These are phyloP conservation scores for Pinctada fucata DNA, from an alignment of 2,888 invertebrate genomes.

Conservation along the genomic window DNA sequence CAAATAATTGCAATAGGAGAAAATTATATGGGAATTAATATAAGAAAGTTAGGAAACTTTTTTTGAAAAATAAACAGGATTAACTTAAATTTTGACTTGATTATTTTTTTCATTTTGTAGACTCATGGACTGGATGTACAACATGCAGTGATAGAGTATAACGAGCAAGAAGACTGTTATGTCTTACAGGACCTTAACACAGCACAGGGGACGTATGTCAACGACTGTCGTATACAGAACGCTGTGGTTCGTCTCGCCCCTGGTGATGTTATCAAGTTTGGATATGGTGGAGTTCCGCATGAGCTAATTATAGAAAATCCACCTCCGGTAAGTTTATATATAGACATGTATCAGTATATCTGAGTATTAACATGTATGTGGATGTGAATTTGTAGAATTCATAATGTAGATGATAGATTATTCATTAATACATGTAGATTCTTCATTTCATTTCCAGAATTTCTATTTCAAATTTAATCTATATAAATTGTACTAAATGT, in stretches of 20 bases:
- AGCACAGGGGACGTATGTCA: conserved; percentile 76
- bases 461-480: no score
- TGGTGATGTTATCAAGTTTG: conserved; percentile 75
- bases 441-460: no score
- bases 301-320: conserved; percentile 71
- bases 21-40: no score
- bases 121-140: conserved; percentile 72
- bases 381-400: neutral
- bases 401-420: neutral
- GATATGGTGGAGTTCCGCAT: conserved; percentile 70
- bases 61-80: no score
- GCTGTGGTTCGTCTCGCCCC: conserved; percentile 75
- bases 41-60: no score
- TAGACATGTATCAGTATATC: neutral
- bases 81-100: no score
- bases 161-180: conserved; percentile 73
- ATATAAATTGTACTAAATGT: no score
- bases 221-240: conserved; percentile 76
- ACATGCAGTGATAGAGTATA: conserved; percentile 76
- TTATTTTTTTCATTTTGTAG: conserved; percentile 53
- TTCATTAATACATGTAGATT: no score
- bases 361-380: neutral
- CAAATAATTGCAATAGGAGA: no score
- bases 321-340: conserved; percentile 57
- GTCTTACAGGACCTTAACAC: conserved; percentile 76